phyloP scores from a whole-genome alignment of 2,113 vertebrate species.

The Zosterops hypoxanthus region DNA sequence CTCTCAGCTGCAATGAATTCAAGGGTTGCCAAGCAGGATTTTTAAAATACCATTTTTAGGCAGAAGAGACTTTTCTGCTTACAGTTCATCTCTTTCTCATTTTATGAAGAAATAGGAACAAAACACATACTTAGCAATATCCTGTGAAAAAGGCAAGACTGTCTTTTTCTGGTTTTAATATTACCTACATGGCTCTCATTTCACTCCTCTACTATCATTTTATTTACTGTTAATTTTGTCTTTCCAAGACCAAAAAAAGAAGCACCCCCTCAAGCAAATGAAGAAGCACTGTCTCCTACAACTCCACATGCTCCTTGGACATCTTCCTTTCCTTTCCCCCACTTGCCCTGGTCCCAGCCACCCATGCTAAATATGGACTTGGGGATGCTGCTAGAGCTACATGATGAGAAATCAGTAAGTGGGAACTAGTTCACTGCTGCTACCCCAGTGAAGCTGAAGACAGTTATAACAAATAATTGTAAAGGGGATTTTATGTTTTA shows the following conservation, averaged over 20 bases:
- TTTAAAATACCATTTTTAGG: neutral
- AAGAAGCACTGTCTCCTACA: neutral
- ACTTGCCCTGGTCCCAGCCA: neutral
- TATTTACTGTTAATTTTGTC: neutral
- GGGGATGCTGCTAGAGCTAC: neutral
- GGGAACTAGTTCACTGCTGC: slow-evolving; percentile 2
- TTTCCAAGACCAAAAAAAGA: neutral
- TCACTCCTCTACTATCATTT: neutral
- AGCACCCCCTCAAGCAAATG: neutral
- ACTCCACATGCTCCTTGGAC: neutral
- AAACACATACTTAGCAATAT: neutral
- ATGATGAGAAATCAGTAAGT: neutral
- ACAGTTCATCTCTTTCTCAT: neutral
- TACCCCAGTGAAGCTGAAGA: neutral
- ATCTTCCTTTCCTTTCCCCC: neutral
- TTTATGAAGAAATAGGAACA: neutral
- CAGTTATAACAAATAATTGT: slow-evolving; percentile 64
- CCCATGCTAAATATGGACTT: neutral
- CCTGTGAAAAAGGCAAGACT: neutral
- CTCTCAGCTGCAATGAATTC: neutral
- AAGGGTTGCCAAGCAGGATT: neutral
- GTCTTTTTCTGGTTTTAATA: neutral
- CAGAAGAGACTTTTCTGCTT: neutral
- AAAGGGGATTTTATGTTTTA: slow-evolving; percentile 63
- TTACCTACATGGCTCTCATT: neutral